phyloP scores from a whole-genome alignment of 2,888 invertebrate species.

The Thereva nobilitata region DNA sequence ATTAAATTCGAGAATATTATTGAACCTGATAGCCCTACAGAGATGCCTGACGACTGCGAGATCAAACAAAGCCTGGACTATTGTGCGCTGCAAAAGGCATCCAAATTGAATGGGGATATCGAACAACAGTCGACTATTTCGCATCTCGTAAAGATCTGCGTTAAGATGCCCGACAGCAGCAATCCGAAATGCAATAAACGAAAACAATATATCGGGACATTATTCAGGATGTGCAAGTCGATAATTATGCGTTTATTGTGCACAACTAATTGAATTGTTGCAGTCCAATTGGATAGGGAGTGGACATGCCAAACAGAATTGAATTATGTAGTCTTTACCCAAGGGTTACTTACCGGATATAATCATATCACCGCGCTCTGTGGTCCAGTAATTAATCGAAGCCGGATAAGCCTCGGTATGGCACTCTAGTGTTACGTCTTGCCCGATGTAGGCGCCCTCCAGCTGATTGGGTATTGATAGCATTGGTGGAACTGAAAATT shows the following conservation, averaged over 20 bases:
- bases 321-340: conserved; percentile 25
- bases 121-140: no score
- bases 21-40: no score
- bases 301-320: not conserved
- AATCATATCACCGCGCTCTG: conserved; percentile 88
- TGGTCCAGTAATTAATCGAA: conserved; percentile 94
- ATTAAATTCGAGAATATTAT: no score
- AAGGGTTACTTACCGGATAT: conserved; percentile 74
- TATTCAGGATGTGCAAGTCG: no score
- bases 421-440: conserved; percentile 86
- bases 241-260: conserved; percentile 3
- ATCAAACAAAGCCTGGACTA: no score
- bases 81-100: no score
- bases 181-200: not conserved
- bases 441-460: conserved; percentile 86
- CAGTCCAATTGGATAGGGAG: not conserved
- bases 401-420: conserved; percentile 91
- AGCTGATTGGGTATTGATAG: conserved; percentile 90
- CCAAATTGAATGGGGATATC: no score
- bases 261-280: not conserved
- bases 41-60: no score
- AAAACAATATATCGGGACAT: not conserved
- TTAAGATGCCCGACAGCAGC: no score
- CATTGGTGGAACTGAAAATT: conserved; percentile 82
- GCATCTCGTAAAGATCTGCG: no score